Conservation (phyloP, 1,140 invertebrate genomes). For the Penaeus indicus region DNA sequence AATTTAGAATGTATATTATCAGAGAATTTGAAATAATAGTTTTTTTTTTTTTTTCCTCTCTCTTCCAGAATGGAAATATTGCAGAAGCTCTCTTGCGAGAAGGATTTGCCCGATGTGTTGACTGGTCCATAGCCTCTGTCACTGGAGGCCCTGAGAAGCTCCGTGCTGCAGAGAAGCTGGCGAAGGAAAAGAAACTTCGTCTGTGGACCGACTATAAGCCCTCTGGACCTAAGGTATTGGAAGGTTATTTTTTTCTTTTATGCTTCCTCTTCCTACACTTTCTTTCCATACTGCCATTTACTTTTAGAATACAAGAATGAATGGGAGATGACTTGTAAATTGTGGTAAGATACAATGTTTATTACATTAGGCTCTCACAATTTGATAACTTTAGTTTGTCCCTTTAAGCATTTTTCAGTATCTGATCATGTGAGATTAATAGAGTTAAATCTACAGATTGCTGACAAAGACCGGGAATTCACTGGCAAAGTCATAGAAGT, state of each 20-base stretch:
- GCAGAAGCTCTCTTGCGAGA: slow-evolving; percentile 91
- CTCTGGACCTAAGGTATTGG: slow-evolving; percentile 63
- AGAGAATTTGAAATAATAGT: background rate
- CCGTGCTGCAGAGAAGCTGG: slow-evolving; percentile 84
- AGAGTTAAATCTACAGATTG: slow-evolving; percentile 72
- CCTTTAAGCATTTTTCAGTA: too few relatives aligned
- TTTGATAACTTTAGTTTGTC: too few relatives aligned
- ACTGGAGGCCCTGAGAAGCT: slow-evolving; percentile 86
- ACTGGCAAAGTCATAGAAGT: slow-evolving; percentile 91
- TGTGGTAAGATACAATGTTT: too few relatives aligned
- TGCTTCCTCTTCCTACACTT: background rate
- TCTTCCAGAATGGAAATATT: slow-evolving; percentile 87
- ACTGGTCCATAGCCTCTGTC: slow-evolving; percentile 94
- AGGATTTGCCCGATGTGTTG: slow-evolving; percentile 96
- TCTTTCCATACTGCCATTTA: background rate
- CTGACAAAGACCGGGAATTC: slow-evolving; percentile 87
- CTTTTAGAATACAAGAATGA: background rate
- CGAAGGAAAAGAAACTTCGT: slow-evolving; percentile 88
- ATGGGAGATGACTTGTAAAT: too few relatives aligned
- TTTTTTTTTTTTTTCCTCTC: background rate
- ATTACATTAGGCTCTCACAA: too few relatives aligned
- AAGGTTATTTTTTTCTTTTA: too few relatives aligned
- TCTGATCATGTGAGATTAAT: background rate
- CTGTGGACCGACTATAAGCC: slow-evolving; percentile 88
- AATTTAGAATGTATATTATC: too few relatives aligned